phyloP scores from a whole-genome alignment of 2,797 vertebrate genomes.

The Sebastes miniatus region DNA sequence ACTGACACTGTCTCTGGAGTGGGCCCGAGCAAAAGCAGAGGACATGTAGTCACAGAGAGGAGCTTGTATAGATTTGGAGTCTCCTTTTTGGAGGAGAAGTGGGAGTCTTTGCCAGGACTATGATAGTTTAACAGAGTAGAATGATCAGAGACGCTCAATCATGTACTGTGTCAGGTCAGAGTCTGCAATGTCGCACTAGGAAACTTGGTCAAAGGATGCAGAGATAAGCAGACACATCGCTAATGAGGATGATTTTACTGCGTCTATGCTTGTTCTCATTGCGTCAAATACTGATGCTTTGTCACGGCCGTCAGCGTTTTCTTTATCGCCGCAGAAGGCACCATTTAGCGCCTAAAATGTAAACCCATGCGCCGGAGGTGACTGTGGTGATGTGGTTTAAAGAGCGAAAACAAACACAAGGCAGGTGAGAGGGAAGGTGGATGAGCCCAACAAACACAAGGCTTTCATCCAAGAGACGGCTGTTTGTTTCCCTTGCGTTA shows the following conservation, averaged over 20 bases:
- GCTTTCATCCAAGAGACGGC: too few species aligned
- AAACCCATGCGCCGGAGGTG: too few species aligned
- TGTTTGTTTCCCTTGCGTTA: too few species aligned
- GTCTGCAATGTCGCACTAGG: neutral
- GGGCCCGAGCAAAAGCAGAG: slow-evolving; percentile 37
- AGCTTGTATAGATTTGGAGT: slow-evolving; percentile 42
- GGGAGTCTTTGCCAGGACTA: slow-evolving; percentile 17
- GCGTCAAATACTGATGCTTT: too few species aligned
- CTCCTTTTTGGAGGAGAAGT: slow-evolving; percentile 33
- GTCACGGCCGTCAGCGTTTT: too few species aligned
- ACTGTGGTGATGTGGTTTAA: too few species aligned
- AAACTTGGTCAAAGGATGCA: slow-evolving; percentile 20
- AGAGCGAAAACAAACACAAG: too few species aligned
- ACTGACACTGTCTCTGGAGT: slow-evolving; percentile 68
- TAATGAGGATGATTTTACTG: neutral
- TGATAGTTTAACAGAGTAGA: slow-evolving; percentile 14
- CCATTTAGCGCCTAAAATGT: too few species aligned
- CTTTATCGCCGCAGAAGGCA: too few species aligned
- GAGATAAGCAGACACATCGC: neutral
- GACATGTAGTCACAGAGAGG: slow-evolving; percentile 43
- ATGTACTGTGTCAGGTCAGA: slow-evolving; percentile 9
- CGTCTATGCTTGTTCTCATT: neutral
- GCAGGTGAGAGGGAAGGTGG: too few species aligned
- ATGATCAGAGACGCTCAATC: slow-evolving; percentile 17
- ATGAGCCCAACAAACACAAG: too few species aligned